Conservation (phyloP, 2,113 vertebrate genomes). For the Trochalopteron elliotii region DNA sequence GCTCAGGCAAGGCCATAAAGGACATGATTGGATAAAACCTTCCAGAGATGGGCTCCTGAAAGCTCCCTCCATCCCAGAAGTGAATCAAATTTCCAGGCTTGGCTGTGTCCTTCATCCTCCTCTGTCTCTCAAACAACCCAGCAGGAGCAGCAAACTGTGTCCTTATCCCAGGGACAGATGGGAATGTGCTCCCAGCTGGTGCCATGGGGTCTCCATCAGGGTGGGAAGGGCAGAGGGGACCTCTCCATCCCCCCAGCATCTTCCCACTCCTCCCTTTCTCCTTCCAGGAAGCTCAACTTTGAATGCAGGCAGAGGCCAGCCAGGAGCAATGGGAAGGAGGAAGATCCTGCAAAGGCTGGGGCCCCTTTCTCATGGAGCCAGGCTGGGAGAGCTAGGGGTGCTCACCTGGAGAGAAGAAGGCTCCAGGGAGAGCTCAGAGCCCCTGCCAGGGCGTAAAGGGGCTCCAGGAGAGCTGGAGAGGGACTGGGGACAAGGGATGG, state of each 20-base stretch:
- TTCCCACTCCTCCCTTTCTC: background rate
- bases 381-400: background rate
- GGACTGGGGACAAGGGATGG: too few species aligned
- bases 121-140: background rate
- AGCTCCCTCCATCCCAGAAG: background rate
- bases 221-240: background rate
- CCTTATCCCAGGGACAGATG: background rate
- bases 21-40: background rate
- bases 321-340: background rate
- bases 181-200: background rate
- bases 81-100: background rate
- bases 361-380: background rate
- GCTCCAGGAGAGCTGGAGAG: too few species aligned
- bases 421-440: background rate
- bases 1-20: background rate
- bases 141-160: background rate
- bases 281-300: background rate
- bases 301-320: background rate
- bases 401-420: background rate
- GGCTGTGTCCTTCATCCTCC: background rate
- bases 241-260: rapidly evolving
- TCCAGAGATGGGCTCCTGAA: background rate
- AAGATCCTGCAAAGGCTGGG: background rate
- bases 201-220: rapidly evolving
- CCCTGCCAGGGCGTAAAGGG: rapidly evolving